Evolutionary conservation across 1,140 invertebrate species (phyloP).

Genomic region (Parasteatoda tepidariorum): DNA sequence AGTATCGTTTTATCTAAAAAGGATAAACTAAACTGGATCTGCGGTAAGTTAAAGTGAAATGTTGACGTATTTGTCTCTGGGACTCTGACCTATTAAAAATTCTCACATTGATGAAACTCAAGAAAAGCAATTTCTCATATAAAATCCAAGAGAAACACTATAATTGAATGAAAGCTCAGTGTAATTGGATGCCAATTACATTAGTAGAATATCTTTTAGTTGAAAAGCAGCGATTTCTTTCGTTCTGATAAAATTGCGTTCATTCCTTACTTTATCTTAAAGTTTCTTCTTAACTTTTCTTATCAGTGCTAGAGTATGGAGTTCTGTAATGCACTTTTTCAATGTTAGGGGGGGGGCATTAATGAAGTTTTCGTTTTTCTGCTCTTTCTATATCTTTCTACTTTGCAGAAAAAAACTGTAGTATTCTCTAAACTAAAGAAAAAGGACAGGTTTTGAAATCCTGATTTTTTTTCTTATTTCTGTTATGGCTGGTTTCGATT

Average conservation of each 20-base stretch:
- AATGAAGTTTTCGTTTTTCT: slow-evolving; percentile 52
- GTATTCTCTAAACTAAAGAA: slow-evolving; percentile 29
- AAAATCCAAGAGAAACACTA: slow-evolving; percentile 39
- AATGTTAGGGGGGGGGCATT: slow-evolving; percentile 31
- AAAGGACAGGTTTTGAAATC: slow-evolving; percentile 12
- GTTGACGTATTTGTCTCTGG: slow-evolving; percentile 9
- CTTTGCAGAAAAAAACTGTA: slow-evolving; percentile 27
- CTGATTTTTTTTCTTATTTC: slow-evolving; percentile 20
- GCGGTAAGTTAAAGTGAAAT: background rate
- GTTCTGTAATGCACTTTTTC: slow-evolving; percentile 56
- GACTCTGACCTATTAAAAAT: slow-evolving; percentile 53
- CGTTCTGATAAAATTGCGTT: slow-evolving; percentile 40
- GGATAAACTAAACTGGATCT: too few relatives aligned
- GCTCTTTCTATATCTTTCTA: background rate
- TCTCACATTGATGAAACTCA: slow-evolving; percentile 41
- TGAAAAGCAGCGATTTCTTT: slow-evolving; percentile 47
- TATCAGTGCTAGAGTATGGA: slow-evolving; percentile 53
- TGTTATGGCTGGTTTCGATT: slow-evolving; percentile 52
- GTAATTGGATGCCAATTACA: slow-evolving; percentile 60
- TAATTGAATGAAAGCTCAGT: slow-evolving; percentile 60
- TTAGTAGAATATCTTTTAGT: slow-evolving; percentile 55
- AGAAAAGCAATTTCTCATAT: slow-evolving; percentile 44
- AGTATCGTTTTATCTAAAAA: too few relatives aligned
- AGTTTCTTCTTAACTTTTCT: slow-evolving; percentile 61
- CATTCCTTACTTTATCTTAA: slow-evolving; percentile 58